phyloP scores from a whole-genome alignment of 1,140 invertebrate genomes.

The Diorhabda elongata region DNA sequence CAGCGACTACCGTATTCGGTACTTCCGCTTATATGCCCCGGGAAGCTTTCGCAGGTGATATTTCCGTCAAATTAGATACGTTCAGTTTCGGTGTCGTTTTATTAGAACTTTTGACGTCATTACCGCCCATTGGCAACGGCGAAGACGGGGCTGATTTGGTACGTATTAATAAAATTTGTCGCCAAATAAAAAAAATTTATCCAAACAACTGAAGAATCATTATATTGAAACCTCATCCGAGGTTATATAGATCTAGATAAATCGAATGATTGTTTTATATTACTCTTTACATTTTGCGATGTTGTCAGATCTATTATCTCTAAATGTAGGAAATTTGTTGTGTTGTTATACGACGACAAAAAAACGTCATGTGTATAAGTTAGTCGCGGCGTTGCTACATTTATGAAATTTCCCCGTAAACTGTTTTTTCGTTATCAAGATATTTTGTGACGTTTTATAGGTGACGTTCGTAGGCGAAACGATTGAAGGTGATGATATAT shows the following conservation, averaged over 20 bases:
- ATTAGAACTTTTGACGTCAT: constrained; percentile 64
- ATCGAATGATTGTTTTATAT: too few species aligned
- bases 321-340: too few species aligned
- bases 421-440: not conserved
- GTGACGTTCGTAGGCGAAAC: constrained; percentile 42
- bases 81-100: constrained; percentile 77
- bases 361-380: not conserved
- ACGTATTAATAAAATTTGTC: constrained; percentile 17
- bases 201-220: too few species aligned
- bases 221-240: too few species aligned
- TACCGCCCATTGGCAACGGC: constrained; percentile 56
- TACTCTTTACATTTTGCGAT: too few species aligned
- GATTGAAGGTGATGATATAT: constrained; percentile 41
- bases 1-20: constrained; percentile 58
- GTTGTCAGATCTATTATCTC: too few species aligned
- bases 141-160: constrained; percentile 54
- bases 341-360: not conserved
- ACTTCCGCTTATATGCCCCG: constrained; percentile 73
- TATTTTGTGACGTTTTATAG: constrained; percentile 17
- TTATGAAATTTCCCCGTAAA: constrained; percentile 5
- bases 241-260: too few species aligned
- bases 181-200: too few species aligned
- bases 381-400: not conserved
- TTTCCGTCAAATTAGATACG: constrained; percentile 70
- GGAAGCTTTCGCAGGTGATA: constrained; percentile 62